A percentile compares a stretch with the other conserved stretches of the same genome.
Conservation (phyloP, 1,140 invertebrate genomes). For the Acromyrmex echinatior region DNA sequence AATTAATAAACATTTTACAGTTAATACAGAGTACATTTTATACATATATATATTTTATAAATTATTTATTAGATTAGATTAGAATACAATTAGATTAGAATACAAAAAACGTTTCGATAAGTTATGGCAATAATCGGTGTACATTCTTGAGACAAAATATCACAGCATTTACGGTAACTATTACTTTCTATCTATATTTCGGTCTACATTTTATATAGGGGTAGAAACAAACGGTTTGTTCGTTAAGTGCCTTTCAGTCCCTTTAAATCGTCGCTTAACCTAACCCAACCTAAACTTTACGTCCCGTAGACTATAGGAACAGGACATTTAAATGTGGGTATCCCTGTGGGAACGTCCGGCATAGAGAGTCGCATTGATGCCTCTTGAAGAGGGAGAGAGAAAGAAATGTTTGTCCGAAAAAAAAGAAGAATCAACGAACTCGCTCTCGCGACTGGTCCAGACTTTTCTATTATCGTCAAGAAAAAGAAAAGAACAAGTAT, state of each 20-base stretch:
- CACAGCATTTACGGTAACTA: not conserved
- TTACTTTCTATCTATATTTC: not conserved
- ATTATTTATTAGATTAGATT: too few species aligned
- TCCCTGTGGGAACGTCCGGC: slow-evolving; percentile 80
- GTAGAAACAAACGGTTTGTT: slow-evolving; percentile 30
- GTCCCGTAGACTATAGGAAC: slow-evolving; percentile 60
- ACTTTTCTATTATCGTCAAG: slow-evolving; percentile 53
- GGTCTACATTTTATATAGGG: not conserved
- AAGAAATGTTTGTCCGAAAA: slow-evolving; percentile 29
- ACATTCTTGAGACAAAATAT: not conserved
- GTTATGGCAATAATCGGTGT: not conserved
- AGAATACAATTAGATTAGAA: too few species aligned
- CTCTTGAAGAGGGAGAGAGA: slow-evolving; percentile 41
- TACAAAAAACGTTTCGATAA: not conserved
- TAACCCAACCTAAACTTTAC: slow-evolving; percentile 63
- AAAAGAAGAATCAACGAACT: slow-evolving; percentile 72
- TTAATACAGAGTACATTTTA: not conserved
- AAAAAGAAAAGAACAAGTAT: slow-evolving; percentile 34
- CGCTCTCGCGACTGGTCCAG: slow-evolving; percentile 68
- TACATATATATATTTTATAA: too few species aligned
- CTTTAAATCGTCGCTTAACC: slow-evolving; percentile 75
- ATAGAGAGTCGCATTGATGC: slow-evolving; percentile 67
- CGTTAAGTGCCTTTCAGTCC: slow-evolving; percentile 49
- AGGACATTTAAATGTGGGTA: slow-evolving; percentile 79
- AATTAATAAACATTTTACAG: not conserved